Base-by-base conservation (phyloP, 2,113 vertebrate species). In the Pterocles burchelli region DNA sequence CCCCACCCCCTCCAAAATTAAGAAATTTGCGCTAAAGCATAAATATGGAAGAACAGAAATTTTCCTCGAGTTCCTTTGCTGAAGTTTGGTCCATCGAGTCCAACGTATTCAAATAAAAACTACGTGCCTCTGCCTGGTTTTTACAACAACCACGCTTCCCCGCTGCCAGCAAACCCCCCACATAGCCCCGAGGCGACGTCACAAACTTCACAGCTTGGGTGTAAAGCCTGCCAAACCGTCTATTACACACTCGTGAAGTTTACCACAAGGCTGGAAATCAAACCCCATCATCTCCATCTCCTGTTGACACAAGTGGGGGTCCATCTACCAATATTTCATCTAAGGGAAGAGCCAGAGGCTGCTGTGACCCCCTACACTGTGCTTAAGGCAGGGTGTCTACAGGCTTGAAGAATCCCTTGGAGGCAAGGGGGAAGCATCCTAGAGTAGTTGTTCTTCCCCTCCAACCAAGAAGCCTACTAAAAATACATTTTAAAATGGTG, bases 11-110 rank as follows among this genome's bases (percentile, higher is more conserved):
- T 73, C 85, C 88, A 81, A 83, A 95, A 76, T 74, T 9, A 51
- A 57, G 82, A 80, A 61, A 83, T 97, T 95, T 93, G 95, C 77
- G 93, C 87, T 94, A 96, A 95, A 92, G 92, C 94, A 96, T 95
- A 97, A 98, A 98, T 95, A 97, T 8, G 95, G 94, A 92, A 98
- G 91, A 93, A 95, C 86, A 96, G 51, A 95, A 62, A 7, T 92
- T 95, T 94, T 96, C 94, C 96, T 97, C 67, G 19, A 97, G 91
- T 94, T 97, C 86, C 90, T 92, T 91, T 88, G 95, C 75, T 96
- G 88, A 96, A 95, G 95, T 97, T 98, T 97, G 96, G 97, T 97
- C 94, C 89, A 0, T 43, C 1, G 41, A 90, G 72, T 67, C 89
- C 88, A 96, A 91, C 36, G 54, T 71, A 81, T 66, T 80, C 2